Conservation (phyloP, 2,113 vertebrate genomes). For the Micronycteris hirsuta region DNA sequence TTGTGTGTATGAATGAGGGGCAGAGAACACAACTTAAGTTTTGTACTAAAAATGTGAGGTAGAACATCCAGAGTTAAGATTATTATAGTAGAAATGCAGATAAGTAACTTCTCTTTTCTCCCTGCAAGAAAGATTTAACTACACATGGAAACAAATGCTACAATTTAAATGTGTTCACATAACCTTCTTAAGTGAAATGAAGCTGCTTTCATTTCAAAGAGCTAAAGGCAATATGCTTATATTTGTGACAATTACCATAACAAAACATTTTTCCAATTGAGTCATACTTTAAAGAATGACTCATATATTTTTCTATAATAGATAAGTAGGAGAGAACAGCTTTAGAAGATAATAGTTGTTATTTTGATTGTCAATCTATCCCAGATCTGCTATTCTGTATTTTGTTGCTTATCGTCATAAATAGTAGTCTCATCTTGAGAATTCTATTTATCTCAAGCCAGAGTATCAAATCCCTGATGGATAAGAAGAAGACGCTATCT, state of each 20-base stretch:
- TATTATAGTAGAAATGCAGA: neutral
- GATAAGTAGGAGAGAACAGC: slow-evolving; percentile 19
- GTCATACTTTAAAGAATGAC: slow-evolving; percentile 2
- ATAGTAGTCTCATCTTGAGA: slow-evolving; percentile 66
- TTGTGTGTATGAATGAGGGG: neutral
- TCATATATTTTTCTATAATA: neutral
- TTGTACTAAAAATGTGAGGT: neutral
- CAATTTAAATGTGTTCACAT: slow-evolving; percentile 1
- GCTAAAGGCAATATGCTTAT: slow-evolving; percentile 18
- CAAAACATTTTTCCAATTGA: slow-evolving; percentile 22
- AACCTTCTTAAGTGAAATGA: slow-evolving; percentile 48
- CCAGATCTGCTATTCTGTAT: slow-evolving; percentile 68
- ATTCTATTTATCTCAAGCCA: slow-evolving; percentile 81
- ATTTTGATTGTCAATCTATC: slow-evolving; percentile 68
- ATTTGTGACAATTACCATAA: slow-evolving; percentile 38
- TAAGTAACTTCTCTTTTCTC: neutral
- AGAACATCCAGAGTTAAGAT: neutral
- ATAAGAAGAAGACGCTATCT: slow-evolving; percentile 67
- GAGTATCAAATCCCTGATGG: slow-evolving; percentile 79
- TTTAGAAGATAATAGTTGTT: slow-evolving; percentile 67
- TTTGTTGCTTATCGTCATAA: slow-evolving; percentile 69
- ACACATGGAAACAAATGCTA: slow-evolving; percentile 27
- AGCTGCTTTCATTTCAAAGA: slow-evolving; percentile 41
- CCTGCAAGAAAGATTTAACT: slow-evolving; percentile 22
- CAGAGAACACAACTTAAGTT: neutral